Evolutionary conservation across 2,113 vertebrate genomes (phyloP), one percentile per base, ranked within the genome.

Genomic region (Phalacrocorax carbo): DNA sequence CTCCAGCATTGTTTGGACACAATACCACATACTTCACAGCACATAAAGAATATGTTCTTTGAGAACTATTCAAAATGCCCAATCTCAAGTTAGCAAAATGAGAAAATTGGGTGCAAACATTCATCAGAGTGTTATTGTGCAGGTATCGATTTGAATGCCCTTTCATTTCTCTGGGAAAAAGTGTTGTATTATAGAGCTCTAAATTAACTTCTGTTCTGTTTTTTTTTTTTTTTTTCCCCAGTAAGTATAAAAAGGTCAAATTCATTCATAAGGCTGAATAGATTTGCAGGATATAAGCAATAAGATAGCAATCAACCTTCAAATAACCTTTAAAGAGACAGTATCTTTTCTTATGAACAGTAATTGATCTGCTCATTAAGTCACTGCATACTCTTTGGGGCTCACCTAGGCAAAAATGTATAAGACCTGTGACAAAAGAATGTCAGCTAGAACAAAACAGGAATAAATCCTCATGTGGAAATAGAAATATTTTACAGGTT

Each of bases 191-290:
- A 98, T 99, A 97, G 98, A 99, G 98, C 98, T 99, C 98, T 98
- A 99, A 99, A 99, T 99, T 99, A 99, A 99, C 99, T 99, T 98
- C 98, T 98, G 97, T 98, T 98, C 98, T 98, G 98, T 98, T 98
- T 98, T 55, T 54, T 54, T 52, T 27, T 51, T 98, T 99, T 98
- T 97, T 83, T 95, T 68, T 97, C 94, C 97, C 97, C 98, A 97
- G 98, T 98, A 99, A 98, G 98, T 98, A 98, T 98, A 99, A 99
- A 99, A 99, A 99, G 99, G 99, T 99, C 99, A 99, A 99, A 99
- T 98, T 98, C 98, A 99, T 99, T 99, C 99, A 99, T 99, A 99
- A 99, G 98, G 96, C 98, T 98, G 96, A 98, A 98, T 98, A 98
- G 98, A 99, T 99, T 98, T 98, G 98, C 98, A 98, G 98, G 98